These are phyloP conservation scores for Caenorhabditis macrosperma DNA, from an alignment of 2,888 invertebrate species.

Conservation along the genomic window DNA sequence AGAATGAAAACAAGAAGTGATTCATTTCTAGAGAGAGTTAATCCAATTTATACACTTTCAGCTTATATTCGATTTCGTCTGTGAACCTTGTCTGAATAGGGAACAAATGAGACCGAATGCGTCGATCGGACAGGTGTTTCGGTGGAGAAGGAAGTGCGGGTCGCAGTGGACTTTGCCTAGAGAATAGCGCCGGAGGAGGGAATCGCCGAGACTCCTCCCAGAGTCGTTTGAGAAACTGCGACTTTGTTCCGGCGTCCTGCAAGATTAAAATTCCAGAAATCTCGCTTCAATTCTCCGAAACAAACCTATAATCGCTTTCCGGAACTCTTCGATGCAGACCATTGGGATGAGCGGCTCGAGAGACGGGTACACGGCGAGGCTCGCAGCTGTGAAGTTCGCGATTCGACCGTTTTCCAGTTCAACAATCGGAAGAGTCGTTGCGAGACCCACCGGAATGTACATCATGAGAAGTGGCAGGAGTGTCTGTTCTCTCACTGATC, in stretches of 20 bases:
- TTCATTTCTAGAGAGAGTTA: neutral
- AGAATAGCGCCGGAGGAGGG: conserved; percentile 22
- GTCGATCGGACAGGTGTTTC: no score
- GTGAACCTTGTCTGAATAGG: no score
- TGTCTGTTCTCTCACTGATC: conserved; percentile 11
- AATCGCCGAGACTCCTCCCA: conserved; percentile 5
- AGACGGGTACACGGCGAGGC: conserved; percentile 29
- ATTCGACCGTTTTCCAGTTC: conserved; percentile 21
- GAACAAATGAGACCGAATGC: neutral
- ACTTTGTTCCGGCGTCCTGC: neutral
- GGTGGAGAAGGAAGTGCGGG: neutral
- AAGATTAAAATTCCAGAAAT: neutral
- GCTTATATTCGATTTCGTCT: neutral
- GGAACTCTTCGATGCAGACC: conserved; percentile 38
- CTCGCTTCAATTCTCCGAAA: neutral
- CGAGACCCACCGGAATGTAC: conserved; percentile 37
- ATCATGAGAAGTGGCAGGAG: conserved; percentile 37
- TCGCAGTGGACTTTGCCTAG: neutral
- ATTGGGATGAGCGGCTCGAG: conserved; percentile 47
- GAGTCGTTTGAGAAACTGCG: neutral
- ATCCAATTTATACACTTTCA: neutral
- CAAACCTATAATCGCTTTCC: conserved; percentile 17
- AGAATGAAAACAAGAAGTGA: neutral
- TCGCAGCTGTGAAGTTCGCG: conserved; percentile 29
- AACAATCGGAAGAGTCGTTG: conserved; percentile 35